Conservation (phyloP, 2,113 vertebrate species). For the Hypanus sabinus region DNA sequence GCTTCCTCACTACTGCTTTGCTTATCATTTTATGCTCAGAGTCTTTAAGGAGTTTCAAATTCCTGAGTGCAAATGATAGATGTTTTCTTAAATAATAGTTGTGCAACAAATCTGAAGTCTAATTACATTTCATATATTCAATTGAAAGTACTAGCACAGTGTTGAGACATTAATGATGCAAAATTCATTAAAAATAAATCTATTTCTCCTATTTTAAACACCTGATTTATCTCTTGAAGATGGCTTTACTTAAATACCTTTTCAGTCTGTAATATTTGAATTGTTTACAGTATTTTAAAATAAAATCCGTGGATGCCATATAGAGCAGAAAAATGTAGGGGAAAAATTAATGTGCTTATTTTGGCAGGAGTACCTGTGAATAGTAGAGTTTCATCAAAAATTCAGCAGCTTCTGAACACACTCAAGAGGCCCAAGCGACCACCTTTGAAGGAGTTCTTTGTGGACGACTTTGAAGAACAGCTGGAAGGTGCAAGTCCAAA, state of each 20-base stretch:
- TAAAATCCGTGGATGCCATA: not conserved
- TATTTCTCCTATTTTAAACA: no score
- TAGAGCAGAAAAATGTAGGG: not conserved
- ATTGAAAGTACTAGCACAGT: not conserved
- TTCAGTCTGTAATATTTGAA: not conserved
- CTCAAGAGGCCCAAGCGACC: conserved; percentile 90
- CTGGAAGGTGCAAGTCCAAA: conserved; percentile 69
- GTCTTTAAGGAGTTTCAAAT: no score
- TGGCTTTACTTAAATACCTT: no score
- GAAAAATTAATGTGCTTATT: conserved; percentile 37
- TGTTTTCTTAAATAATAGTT: no score
- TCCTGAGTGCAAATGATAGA: not conserved
- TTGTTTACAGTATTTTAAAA: not conserved
- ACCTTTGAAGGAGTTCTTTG: conserved; percentile 85
- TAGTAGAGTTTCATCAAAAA: conserved; percentile 93
- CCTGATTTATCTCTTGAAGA: not conserved
- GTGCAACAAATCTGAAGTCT: not conserved
- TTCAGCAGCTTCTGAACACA: conserved; percentile 93
- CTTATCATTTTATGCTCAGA: not conserved
- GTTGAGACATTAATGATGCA: not conserved
- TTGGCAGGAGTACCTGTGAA: conserved; percentile 82
- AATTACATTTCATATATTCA: not conserved
- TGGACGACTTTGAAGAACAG: conserved; percentile 89
- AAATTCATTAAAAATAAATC: not conserved
- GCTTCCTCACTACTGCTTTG: not conserved